A percentile compares a stretch with the other conserved stretches of the same genome.
These are phyloP conservation scores for Drosophila biarmipes DNA, from an alignment of 1,140 invertebrate genomes.

Conservation along the genomic window DNA sequence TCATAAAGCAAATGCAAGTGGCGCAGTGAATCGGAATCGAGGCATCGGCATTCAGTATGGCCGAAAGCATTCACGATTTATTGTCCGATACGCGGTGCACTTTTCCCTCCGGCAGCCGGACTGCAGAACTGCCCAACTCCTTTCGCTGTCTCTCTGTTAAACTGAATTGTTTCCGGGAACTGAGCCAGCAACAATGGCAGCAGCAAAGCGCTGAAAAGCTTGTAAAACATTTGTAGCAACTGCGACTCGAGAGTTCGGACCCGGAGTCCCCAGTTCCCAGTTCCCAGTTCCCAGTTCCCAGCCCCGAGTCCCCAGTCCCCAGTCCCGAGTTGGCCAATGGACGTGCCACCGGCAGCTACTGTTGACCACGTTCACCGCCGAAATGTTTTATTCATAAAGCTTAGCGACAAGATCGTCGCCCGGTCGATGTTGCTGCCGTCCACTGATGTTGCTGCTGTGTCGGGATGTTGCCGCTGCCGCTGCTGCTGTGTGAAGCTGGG, in stretches of 20 bases:
- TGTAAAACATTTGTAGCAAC: conserved; percentile 83
- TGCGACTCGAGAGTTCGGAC: conserved; percentile 52
- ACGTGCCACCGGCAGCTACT: conserved; percentile 56
- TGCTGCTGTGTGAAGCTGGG: conserved; percentile 20
- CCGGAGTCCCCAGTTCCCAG: conserved; percentile 6
- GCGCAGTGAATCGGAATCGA: conserved; percentile 71
- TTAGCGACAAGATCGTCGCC: conserved; percentile 77
- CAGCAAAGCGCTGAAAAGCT: conserved; percentile 80
- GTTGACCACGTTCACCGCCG: conserved; percentile 73
- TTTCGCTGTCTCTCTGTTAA: conserved; percentile 53
- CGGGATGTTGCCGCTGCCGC: conserved; percentile 5
- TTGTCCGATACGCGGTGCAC: conserved; percentile 71
- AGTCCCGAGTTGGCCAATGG: conserved; percentile 17
- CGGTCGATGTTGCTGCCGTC: conserved; percentile 43
- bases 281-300: conserved; percentile 2
- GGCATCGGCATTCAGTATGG: conserved; percentile 66
- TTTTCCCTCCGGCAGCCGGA: conserved; percentile 16
- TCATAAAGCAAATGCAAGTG: conserved; percentile 82
- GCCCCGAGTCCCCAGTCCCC: not conserved
- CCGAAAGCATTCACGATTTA: conserved; percentile 76
- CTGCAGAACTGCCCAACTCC: not conserved
- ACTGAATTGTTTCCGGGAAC: conserved; percentile 83
- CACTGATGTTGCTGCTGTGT: conserved; percentile 21
- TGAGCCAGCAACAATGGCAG: conserved; percentile 64
- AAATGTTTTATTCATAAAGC: conserved; percentile 82